Evolutionary conservation across 2,797 vertebrate species (phyloP).

Genomic region (Menidia menidia): DNA sequence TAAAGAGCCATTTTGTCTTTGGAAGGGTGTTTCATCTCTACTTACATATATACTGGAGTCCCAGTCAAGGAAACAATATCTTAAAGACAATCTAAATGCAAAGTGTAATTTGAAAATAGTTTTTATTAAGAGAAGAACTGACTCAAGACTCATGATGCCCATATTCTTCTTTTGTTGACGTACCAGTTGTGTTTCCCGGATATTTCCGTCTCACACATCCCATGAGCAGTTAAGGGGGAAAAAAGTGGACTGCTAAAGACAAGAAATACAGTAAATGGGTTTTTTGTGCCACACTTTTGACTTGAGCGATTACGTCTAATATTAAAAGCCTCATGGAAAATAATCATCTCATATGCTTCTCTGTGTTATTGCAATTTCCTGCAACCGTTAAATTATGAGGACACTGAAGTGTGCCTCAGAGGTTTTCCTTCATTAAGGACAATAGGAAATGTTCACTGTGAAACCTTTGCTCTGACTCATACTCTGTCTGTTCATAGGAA

Average conservation of each 20-base stretch:
- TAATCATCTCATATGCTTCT: background rate
- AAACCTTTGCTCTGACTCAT: background rate
- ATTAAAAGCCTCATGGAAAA: background rate
- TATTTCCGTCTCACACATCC: background rate
- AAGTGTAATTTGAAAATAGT: too few relatives aligned
- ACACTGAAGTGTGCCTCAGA: constrained; percentile 2
- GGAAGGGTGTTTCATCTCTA: too few relatives aligned
- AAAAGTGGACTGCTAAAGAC: background rate
- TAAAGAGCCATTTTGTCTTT: too few relatives aligned
- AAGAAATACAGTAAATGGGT: background rate
- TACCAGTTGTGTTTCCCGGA: too few relatives aligned
- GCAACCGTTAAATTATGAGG: background rate
- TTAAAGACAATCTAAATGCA: too few relatives aligned
- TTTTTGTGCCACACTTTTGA: background rate
- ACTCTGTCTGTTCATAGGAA: background rate
- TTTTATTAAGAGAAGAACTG: too few relatives aligned
- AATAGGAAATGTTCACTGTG: background rate
- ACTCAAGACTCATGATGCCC: too few relatives aligned
- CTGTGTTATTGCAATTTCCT: constrained; percentile 17
- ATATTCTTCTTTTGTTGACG: too few relatives aligned
- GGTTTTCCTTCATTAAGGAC: background rate
- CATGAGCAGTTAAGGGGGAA: background rate
- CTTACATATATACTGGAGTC: too few relatives aligned
- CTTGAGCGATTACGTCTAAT: too few relatives aligned
- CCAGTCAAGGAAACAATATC: too few relatives aligned